Evolutionary conservation across 2,888 invertebrate species (phyloP).

Genomic region (Scelioninae gen. 1): DNA sequence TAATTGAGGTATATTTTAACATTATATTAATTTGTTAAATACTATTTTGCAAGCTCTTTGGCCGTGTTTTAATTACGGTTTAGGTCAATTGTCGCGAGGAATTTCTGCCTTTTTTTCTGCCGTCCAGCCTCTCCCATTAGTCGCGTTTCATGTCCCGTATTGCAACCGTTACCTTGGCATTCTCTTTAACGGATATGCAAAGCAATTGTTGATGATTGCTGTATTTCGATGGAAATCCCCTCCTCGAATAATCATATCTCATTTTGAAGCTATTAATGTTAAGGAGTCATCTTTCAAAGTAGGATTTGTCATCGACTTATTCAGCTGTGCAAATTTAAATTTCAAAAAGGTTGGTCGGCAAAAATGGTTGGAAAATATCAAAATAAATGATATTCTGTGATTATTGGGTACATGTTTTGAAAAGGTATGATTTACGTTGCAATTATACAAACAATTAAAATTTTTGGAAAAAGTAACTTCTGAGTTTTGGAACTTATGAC

Average conservation of each 20-base stretch:
- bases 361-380: no score
- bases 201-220: conserved; percentile 43
- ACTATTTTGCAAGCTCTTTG: neutral
- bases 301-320: conserved; percentile 8
- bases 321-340: neutral
- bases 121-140: conserved; percentile 14
- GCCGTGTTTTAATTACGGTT: neutral
- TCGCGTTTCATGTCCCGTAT: conserved; percentile 21
- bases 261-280: conserved; percentile 30
- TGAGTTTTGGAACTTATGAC: no score
- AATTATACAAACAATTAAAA: no score
- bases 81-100: neutral
- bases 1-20: no score
- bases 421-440: no score
- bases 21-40: neutral
- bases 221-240: conserved; percentile 41
- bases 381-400: no score
- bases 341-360: no score
- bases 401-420: no score
- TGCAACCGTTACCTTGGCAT: conserved; percentile 58
- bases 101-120: neutral
- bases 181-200: conserved; percentile 58
- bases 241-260: conserved; percentile 21
- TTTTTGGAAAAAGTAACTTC: no score
- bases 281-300: conserved; percentile 28